A percentile compares a stretch with the other conserved stretches of the same genome.
phyloP scores from a whole-genome alignment of 2,797 vertebrate genomes.

The Enteromius trimaculatus region DNA sequence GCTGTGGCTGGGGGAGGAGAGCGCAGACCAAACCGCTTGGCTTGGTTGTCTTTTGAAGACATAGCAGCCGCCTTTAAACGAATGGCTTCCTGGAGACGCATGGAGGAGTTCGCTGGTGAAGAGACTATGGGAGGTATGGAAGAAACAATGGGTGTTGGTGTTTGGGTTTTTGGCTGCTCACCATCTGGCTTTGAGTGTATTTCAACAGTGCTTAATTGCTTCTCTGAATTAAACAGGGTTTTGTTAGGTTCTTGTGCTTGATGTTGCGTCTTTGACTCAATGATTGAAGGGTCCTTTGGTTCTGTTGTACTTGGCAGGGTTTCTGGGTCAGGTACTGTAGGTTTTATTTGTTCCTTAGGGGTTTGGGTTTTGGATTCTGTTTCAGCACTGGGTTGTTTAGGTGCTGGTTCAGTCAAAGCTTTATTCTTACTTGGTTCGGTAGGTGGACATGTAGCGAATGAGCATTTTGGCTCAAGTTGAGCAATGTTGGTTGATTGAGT shows the following conservation, averaged over 20 bases:
- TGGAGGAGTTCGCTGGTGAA: constrained; percentile 74
- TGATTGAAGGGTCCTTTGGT: constrained; percentile 8
- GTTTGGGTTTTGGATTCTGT: constrained; percentile 16
- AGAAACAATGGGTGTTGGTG: constrained; percentile 44
- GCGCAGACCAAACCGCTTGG: constrained; percentile 67
- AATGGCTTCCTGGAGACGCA: constrained; percentile 86
- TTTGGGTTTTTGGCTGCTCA: constrained; percentile 32
- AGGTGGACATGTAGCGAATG: not conserved
- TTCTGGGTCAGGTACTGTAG: constrained; percentile 12
- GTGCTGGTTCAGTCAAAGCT: not conserved
- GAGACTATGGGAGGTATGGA: constrained; percentile 68
- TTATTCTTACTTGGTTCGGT: constrained; percentile 6
- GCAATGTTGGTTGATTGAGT: not conserved
- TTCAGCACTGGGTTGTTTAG: not conserved
- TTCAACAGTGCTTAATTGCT: not conserved
- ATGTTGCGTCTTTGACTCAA: constrained; percentile 1
- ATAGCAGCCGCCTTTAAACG: constrained; percentile 84
- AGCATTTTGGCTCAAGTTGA: not conserved
- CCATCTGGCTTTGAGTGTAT: constrained; percentile 1
- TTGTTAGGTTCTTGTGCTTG: constrained; percentile 20
- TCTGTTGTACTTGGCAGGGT: not conserved
- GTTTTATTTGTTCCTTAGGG: constrained; percentile 19
- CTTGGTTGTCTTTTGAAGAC: constrained; percentile 66
- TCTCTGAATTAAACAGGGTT: not conserved
- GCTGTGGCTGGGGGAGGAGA: constrained; percentile 66